Percentiles rank a stretch among this genome's conserved stretches.
Evolutionary conservation across 2,113 vertebrate species (phyloP).

Genomic region (Cottus gobio): DNA sequence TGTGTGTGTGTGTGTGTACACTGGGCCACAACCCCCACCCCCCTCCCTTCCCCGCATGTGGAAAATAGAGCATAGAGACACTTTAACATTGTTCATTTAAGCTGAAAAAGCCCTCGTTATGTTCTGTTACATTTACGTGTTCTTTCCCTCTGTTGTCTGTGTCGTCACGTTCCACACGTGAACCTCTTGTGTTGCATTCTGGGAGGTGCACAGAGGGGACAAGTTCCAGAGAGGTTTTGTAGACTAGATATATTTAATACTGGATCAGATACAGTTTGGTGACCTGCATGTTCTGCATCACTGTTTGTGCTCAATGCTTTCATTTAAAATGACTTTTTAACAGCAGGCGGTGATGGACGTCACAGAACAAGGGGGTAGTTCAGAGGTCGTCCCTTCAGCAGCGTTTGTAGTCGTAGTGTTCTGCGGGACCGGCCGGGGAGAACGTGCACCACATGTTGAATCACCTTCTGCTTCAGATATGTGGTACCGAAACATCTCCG

Average conservation of each 20-base stretch:
- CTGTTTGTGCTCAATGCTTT: background rate
- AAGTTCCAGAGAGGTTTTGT: background rate
- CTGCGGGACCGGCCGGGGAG: slow-evolving; percentile 15
- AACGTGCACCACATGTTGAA: slow-evolving; percentile 20
- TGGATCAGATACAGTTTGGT: slow-evolving; percentile 2
- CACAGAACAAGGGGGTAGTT: background rate
- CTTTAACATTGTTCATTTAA: slow-evolving; percentile 71
- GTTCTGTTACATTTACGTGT: slow-evolving; percentile 58
- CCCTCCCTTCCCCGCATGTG: slow-evolving; percentile 19
- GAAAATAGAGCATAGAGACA: slow-evolving; percentile 73
- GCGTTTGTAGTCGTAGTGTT: slow-evolving; percentile 3
- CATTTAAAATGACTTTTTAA: background rate
- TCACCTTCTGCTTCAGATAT: slow-evolving; percentile 5
- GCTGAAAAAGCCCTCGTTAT: slow-evolving; percentile 45
- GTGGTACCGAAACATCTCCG: slow-evolving; percentile 12
- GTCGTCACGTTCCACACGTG: slow-evolving; percentile 38
- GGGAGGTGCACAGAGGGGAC: background rate
- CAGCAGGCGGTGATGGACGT: background rate
- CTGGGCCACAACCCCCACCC: slow-evolving; percentile 33
- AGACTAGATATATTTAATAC: background rate
- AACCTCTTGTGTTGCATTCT: slow-evolving; percentile 23
- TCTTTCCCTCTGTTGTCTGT: slow-evolving; percentile 52
- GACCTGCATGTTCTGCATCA: background rate
- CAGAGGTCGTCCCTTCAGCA: background rate
- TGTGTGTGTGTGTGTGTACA: slow-evolving; percentile 23